Evolutionary conservation across 2,888 invertebrate species (phyloP), one percentile per base, ranked within the genome.

Genomic region (Tenthredo livida): DNA sequence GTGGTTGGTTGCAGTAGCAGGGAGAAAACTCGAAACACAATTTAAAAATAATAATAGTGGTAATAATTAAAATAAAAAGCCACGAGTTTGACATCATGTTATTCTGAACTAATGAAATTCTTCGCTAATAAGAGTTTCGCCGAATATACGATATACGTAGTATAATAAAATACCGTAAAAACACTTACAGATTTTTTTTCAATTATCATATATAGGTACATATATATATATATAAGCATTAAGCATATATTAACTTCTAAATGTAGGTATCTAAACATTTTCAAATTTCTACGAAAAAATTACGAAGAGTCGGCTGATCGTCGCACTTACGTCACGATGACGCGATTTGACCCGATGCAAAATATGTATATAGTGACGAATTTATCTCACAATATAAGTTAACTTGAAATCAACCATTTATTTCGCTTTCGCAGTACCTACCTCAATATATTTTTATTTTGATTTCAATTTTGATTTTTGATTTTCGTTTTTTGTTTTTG

Each of bases 241-340:
- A 15, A 47, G 10, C 7, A 37, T 15, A 12, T 73, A 29, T 75
- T 1, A 29, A 47, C 10, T 47, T 47, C 2, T 2, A 7, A n/a
- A n/a, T n/a, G n/a, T 7, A 7, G 15, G 43, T 47, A 25, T 75
- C 25, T 47, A 17, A 17, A 75, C 25, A 17, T 47, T 75, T 43
- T 75, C 75, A 50, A 75, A 37, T 47, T 75, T 75, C 75, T 21
- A 5, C 75, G 47, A 25, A 75, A 75, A 50, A 2, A 29, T 75
- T 75, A 9, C n/a, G 29, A 72, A 75, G 2, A 40, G 21, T 40
- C 72, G 21, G n/a, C 40, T 21, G 72, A 21, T 43, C 72, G 72
- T 37, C 29, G 37, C 12, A 72, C 72, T 72, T 72, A 40, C 72
- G 72, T 72, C 43, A 72, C 72, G 10, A 40, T 40, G 40, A 72